phyloP scores from a whole-genome alignment of 1,140 invertebrate species.

The Drosophila orosa region DNA sequence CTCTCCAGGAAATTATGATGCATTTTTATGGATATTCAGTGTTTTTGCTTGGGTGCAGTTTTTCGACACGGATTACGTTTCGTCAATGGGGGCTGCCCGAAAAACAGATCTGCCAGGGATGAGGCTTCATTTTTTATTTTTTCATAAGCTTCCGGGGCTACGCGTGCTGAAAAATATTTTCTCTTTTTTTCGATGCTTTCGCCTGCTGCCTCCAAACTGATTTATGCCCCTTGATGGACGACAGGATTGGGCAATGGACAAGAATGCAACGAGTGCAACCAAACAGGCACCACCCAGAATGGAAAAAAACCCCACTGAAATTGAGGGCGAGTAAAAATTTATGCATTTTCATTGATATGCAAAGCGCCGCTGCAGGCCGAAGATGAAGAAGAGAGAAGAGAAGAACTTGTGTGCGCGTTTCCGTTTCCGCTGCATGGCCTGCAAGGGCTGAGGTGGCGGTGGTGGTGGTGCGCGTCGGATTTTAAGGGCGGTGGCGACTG shows the following conservation, averaged over 20 bases:
- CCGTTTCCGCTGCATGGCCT: conserved; percentile 69
- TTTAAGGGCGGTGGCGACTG: conserved; percentile 34
- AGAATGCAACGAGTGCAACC: conserved; percentile 63
- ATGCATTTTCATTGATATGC: conserved; percentile 84
- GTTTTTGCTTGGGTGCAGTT: conserved; percentile 75
- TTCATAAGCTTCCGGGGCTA: conserved; percentile 68
- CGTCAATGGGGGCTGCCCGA: conserved; percentile 44
- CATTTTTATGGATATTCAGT: conserved; percentile 84
- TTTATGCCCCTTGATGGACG: conserved; percentile 83
- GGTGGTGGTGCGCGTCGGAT: conserved; percentile 17
- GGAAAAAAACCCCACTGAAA: conserved; percentile 35
- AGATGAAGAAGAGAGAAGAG: conserved; percentile 67
- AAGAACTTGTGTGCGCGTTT: conserved; percentile 77
- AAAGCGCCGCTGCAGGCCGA: conserved; percentile 60
- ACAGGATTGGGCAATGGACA: conserved; percentile 36
- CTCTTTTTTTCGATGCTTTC: conserved; percentile 31
- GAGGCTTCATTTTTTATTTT: conserved; percentile 47
- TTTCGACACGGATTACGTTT: conserved; percentile 64
- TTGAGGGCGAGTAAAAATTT: conserved; percentile 72
- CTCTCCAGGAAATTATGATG: conserved; percentile 78
- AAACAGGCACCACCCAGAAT: conserved; percentile 43
- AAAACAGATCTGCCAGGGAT: conserved; percentile 26
- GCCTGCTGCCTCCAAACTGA: conserved; percentile 59
- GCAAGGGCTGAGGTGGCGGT: conserved; percentile 6
- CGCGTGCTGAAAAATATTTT: conserved; percentile 30